Conservation (phyloP, 2,113 vertebrate species). For the Neopipo cinnamomea region DNA sequence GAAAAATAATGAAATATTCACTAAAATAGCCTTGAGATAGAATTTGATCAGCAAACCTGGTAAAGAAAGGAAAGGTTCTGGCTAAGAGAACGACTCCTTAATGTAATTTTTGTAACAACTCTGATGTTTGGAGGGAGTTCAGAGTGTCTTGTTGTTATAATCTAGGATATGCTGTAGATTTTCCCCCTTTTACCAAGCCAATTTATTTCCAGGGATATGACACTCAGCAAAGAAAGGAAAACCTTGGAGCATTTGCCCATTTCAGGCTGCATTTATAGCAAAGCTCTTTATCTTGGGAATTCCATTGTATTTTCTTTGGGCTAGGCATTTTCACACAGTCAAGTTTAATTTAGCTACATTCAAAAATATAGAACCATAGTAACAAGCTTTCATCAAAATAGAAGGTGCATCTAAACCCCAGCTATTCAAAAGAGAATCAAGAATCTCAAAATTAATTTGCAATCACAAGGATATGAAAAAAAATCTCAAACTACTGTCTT, state of each 20-base stretch:
- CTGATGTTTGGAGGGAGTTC: neutral
- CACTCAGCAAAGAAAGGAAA: neutral
- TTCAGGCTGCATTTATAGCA: constrained; percentile 10
- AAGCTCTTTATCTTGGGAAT: constrained; percentile 26
- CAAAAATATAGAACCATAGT: constrained; percentile 21
- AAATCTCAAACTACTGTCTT: neutral
- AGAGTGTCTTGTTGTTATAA: neutral
- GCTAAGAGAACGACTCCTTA: neutral
- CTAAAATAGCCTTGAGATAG: neutral
- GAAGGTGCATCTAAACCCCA: constrained; percentile 37
- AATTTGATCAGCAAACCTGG: neutral
- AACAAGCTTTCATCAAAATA: constrained; percentile 39
- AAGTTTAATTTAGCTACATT: constrained; percentile 57
- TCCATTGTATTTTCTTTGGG: constrained; percentile 16
- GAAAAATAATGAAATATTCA: constrained; percentile 3
- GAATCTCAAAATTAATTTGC: constrained; percentile 46
- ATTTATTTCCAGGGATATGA: neutral
- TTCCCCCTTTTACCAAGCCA: neutral
- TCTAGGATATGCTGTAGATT: neutral
- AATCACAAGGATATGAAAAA: constrained; percentile 43
- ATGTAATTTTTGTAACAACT: neutral
- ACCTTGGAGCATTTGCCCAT: neutral
- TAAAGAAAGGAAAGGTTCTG: neutral
- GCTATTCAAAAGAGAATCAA: constrained; percentile 53
- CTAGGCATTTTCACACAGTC: constrained; percentile 46